Evolutionary conservation across 2,888 invertebrate species (phyloP).

Genomic region (Nasonia oneida): DNA sequence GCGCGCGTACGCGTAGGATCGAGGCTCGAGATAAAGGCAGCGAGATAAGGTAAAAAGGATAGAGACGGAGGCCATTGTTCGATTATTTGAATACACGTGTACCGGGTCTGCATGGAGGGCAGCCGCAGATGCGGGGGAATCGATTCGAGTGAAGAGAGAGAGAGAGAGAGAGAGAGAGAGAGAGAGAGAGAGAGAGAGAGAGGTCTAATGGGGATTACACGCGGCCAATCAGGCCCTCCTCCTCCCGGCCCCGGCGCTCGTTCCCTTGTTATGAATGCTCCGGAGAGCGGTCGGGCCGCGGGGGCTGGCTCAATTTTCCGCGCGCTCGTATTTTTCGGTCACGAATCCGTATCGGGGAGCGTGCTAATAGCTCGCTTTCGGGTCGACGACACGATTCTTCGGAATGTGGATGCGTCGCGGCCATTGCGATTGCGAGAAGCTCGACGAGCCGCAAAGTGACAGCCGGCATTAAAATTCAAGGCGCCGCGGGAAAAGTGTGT

Average conservation of each 20-base stretch:
- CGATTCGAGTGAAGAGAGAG: conserved; percentile 70
- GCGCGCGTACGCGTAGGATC: conserved; percentile 13
- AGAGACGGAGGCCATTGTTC: conserved; percentile 75
- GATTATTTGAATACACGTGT: conserved; percentile 76
- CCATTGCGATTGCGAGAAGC: not conserved
- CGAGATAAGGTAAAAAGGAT: conserved; percentile 62
- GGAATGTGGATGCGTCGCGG: not conserved
- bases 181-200: conserved; percentile 28
- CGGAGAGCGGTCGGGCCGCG: not conserved
- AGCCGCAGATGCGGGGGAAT: conserved; percentile 70
- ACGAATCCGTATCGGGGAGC: not conserved
- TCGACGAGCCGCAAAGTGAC: not conserved
- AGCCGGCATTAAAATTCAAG: conserved; percentile 39
- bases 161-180: too few relatives aligned
- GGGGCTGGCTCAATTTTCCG: conserved; percentile 44
- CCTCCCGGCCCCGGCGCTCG: conserved; percentile 61
- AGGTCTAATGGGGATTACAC: conserved; percentile 78
- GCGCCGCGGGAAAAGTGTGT: conserved; percentile 46
- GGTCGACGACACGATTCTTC: not conserved
- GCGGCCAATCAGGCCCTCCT: conserved; percentile 76
- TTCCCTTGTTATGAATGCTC: conserved; percentile 38
- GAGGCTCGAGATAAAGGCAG: conserved; percentile 62
- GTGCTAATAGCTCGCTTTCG: not conserved
- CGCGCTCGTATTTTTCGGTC: conserved; percentile 30
- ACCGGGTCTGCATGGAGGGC: conserved; percentile 56